These are phyloP conservation scores for Cherax destructor DNA, from an alignment of 1,140 invertebrate species.

Conservation along the genomic window DNA sequence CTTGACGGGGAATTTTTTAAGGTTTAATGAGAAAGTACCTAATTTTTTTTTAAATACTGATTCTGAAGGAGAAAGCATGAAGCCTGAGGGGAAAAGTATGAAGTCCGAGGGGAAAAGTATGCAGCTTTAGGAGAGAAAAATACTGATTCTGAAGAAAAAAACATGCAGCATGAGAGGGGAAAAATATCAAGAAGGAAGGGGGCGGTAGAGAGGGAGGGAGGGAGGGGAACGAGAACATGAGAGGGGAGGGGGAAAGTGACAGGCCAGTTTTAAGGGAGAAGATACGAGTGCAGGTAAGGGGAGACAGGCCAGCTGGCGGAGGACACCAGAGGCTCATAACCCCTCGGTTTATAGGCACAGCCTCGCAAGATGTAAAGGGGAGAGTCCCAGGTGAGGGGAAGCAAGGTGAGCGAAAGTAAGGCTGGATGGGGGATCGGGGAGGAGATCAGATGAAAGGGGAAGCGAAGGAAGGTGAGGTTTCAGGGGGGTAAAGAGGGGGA, in stretches of 20 bases:
- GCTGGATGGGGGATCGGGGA: constrained; percentile 9
- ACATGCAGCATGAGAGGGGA: background rate
- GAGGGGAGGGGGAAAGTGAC: background rate
- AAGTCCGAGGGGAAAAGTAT: background rate
- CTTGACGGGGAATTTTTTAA: no score
- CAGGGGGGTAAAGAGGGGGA: background rate
- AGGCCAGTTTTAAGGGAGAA: constrained; percentile 18
- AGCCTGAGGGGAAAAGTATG: background rate
- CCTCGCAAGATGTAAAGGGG: constrained; percentile 16
- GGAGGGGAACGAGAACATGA: background rate
- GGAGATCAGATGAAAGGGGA: constrained; percentile 9
- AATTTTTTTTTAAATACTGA: no score
- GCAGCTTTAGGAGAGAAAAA: background rate
- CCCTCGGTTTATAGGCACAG: constrained; percentile 10
- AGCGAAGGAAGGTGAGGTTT: background rate
- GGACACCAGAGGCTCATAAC: constrained; percentile 25
- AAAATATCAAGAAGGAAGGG: background rate
- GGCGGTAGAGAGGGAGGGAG: background rate
- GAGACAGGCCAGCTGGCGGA: background rate
- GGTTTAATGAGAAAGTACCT: no score
- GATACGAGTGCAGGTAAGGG: constrained; percentile 37
- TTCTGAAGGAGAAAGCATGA: no score
- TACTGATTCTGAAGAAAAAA: background rate
- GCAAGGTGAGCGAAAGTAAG: background rate
- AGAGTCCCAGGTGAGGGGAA: constrained; percentile 10